These are phyloP conservation scores for Micromussa lordhowensis DNA, from an alignment of 92 coral and sea anemone genomes.

Conservation along the genomic window DNA sequence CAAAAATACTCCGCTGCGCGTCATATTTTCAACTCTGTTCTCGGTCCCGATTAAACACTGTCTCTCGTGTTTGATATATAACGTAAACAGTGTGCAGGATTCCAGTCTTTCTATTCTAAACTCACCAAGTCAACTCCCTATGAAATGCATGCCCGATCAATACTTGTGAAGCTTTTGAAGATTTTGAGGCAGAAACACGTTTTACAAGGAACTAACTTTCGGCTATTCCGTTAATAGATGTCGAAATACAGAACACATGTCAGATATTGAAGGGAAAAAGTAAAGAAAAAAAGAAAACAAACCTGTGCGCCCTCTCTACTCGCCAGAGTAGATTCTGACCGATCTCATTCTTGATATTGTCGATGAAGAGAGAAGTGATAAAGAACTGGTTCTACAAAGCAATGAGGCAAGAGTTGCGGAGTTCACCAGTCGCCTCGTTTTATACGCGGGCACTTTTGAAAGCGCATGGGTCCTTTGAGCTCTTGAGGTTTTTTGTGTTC, in stretches of 20 bases:
- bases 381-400: slow-evolving; percentile 91
- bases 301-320: slow-evolving; percentile 90
- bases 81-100: too few relatives aligned
- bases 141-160: too few relatives aligned
- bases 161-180: background rate
- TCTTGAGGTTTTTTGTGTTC: too few relatives aligned
- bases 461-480: too few relatives aligned
- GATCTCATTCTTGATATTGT: slow-evolving; percentile 75
- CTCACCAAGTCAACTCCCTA: too few relatives aligned
- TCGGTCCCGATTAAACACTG: too few relatives aligned
- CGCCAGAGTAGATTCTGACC: slow-evolving; percentile 84
- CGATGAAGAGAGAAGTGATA: slow-evolving; percentile 77
- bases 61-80: too few relatives aligned
- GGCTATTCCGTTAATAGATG: background rate
- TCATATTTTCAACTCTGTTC: too few relatives aligned
- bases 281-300: background rate
- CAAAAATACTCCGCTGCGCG: too few relatives aligned
- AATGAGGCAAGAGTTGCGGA: background rate
- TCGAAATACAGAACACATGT: background rate
- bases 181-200: background rate
- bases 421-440: too few relatives aligned
- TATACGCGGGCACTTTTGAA: too few relatives aligned
- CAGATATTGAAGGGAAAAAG: background rate
- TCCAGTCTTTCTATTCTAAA: too few relatives aligned
- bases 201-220: background rate